Evolutionary conservation across 1,140 invertebrate species (phyloP), one percentile per base, ranked within the genome.

Genomic region (Drosophila kanapiae): DNA sequence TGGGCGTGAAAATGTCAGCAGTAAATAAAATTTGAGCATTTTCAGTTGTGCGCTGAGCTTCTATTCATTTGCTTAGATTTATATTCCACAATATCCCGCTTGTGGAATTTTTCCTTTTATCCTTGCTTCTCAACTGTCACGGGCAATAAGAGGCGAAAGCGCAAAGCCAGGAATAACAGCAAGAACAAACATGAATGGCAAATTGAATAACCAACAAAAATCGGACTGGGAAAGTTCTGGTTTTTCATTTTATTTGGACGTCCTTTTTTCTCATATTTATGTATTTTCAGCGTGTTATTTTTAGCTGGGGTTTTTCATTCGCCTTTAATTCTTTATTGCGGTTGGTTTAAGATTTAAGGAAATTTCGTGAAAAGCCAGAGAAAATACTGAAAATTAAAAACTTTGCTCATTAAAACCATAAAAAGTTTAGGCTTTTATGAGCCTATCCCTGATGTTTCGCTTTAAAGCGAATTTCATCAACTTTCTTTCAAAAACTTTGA

Each of bases 21-120:
- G 82, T 85, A 85, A 85, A 85, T 82, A 85, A 80, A 85, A 86
- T 78, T 78, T 71, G 37, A 76, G 68, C 68, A 61, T 81, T 74
- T 62, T 60, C 54, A 49, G 65, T 43, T 48, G 62, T 60, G 65
- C 38, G 65, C 38, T 56, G 43, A 37, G 63, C 63, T 68, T 57
- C 65, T 63, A 61, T 51, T 69, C 48, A 49, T 65, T 76, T 51
- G 58, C 23, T 63, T 54, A 62, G 45, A 63, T 75, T 75, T 67
- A 40, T 53, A 54, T 68, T 47, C 33, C 67, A 53, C 47, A 67
- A 63, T 64, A 29, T 60, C 18, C 27, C 13, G 23, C 51, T 42
- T 72, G 29, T 48, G 51, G 51, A 14, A 49, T 72, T 72, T 63
- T 43, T 40, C 23, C n/a, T 72, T 49, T 71, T 45, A 48, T 58